Evolutionary conservation across 1,140 invertebrate genomes (phyloP).

Genomic region (Macrobrachium rosenbergii): DNA sequence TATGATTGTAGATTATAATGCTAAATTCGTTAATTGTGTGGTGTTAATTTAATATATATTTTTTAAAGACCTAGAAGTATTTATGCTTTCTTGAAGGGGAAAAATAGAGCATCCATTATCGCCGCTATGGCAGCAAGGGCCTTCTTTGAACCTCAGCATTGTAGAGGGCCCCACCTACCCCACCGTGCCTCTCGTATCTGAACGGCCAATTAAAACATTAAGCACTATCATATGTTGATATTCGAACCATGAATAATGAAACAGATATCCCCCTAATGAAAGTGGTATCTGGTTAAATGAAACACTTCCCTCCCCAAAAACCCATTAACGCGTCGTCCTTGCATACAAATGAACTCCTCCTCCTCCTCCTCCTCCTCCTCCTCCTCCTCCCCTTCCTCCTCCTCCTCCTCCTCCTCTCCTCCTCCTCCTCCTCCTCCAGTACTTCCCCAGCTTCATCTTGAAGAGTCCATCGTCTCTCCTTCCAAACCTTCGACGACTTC

Average conservation of each 20-base stretch:
- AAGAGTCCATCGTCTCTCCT: background rate
- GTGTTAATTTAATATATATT: too few relatives aligned
- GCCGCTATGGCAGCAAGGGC: too few relatives aligned
- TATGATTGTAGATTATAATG: too few relatives aligned
- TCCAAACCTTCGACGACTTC: background rate
- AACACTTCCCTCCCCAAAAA: slow-evolving; percentile 39
- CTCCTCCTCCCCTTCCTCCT: too few relatives aligned
- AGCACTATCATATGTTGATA: slow-evolving; percentile 37
- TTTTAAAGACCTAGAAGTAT: too few relatives aligned
- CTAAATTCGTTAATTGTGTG: too few relatives aligned
- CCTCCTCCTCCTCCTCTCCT: background rate
- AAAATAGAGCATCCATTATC: too few relatives aligned
- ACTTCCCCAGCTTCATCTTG: background rate
- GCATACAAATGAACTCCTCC: slow-evolving; percentile 43
- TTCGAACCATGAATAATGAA: slow-evolving; percentile 47
- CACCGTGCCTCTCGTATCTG: slow-evolving; percentile 10
- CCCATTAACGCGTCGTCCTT: slow-evolving; percentile 35
- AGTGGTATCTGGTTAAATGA: slow-evolving; percentile 41
- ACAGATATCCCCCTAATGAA: slow-evolving; percentile 37
- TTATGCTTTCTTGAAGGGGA: too few relatives aligned
- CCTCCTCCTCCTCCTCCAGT: background rate
- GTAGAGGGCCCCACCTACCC: background rate
- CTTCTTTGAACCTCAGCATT: too few relatives aligned
- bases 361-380: background rate
- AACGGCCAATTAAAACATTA: slow-evolving; percentile 47